These are phyloP conservation scores for Limnephilus auricula DNA, from an alignment of 2,888 invertebrate species.

Conservation along the genomic window DNA sequence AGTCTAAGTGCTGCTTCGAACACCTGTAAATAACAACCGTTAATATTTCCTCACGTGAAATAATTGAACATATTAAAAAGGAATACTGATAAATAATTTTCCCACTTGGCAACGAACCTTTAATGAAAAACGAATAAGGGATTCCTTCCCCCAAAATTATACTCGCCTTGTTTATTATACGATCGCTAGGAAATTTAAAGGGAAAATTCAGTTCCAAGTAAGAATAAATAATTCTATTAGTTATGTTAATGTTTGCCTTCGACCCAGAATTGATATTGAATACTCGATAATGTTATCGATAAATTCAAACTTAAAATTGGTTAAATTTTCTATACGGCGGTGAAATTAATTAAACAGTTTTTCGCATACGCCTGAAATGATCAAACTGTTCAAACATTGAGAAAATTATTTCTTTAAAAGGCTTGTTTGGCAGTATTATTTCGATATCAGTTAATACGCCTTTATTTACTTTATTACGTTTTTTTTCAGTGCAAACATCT, in stretches of 20 bases:
- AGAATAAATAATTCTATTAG: constrained; percentile 41
- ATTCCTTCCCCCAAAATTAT: background rate
- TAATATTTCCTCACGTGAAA: background rate
- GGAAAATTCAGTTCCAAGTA: constrained; percentile 47
- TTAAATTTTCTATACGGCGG: background rate
- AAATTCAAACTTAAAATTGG: background rate
- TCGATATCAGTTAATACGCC: background rate
- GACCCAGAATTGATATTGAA: background rate
- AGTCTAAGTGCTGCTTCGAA: background rate
- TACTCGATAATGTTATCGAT: background rate
- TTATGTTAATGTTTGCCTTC: background rate
- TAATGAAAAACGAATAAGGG: constrained; percentile 14
- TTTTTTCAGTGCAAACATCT: background rate
- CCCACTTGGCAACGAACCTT: constrained; percentile 5
- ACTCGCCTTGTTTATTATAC: constrained; percentile 15
- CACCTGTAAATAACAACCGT: background rate
- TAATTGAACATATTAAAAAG: background rate
- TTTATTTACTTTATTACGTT: background rate
- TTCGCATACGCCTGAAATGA: background rate
- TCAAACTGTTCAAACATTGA: background rate
- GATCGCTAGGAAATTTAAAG: constrained; percentile 47
- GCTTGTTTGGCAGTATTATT: background rate
- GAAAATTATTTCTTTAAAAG: background rate
- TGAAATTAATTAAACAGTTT: background rate
- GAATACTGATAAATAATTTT: constrained; percentile 5